Evolutionary conservation across 1,140 invertebrate species (phyloP).

Genomic region (Octopus bimaculoides): DNA sequence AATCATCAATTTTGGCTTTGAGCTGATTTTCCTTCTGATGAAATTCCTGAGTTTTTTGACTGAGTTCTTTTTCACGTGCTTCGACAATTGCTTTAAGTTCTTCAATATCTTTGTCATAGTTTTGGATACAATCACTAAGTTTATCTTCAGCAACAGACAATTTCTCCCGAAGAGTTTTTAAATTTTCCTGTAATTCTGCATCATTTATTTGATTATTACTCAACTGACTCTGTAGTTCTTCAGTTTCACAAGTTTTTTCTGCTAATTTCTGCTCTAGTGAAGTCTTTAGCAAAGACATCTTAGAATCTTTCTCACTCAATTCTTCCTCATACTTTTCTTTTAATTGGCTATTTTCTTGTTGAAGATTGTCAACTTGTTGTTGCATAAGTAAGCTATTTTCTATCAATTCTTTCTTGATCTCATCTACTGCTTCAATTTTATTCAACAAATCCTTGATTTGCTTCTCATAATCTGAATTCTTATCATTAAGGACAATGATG

Average conservation of each 20-base stretch:
- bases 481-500: too few species aligned
- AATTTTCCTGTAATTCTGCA: constrained; percentile 41
- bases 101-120: constrained; percentile 48
- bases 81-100: constrained; percentile 35
- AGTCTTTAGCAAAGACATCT: background rate
- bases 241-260: constrained; percentile 18
- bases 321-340: constrained; percentile 12
- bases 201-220: constrained; percentile 36
- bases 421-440: constrained; percentile 14
- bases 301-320: constrained; percentile 17
- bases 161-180: constrained; percentile 45
- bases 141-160: constrained; percentile 42
- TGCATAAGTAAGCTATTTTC: constrained; percentile 26
- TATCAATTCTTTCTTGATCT: background rate
- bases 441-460: background rate
- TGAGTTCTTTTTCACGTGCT: background rate
- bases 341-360: background rate
- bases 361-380: background rate
- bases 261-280: background rate
- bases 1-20: background rate
- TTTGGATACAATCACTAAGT: constrained; percentile 44
- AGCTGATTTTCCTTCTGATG: background rate
- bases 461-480: too few species aligned
- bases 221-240: constrained; percentile 31
- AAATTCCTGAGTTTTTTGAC: background rate